Conservation (phyloP, 2,113 vertebrate species). For the Gallinago paraguaiae region DNA sequence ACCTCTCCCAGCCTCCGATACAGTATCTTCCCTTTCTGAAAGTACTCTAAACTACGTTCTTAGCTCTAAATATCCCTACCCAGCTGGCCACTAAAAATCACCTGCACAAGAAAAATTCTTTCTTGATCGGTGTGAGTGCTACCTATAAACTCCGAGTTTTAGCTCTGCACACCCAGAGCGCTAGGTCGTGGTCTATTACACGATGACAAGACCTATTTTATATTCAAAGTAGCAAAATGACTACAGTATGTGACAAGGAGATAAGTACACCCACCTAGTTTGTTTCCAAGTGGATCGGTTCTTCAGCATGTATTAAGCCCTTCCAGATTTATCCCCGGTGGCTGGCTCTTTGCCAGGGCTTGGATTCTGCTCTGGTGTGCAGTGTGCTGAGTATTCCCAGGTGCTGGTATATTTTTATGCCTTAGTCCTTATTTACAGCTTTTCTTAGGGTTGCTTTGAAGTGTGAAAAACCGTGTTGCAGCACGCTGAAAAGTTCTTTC, state of each 20-base stretch:
- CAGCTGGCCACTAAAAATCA: background rate
- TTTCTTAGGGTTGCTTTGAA: conserved; percentile 76
- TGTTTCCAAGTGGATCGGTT: conserved; percentile 57
- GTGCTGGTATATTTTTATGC: conserved; percentile 74
- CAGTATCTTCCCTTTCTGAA: conserved; percentile 1
- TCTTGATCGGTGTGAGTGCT: background rate
- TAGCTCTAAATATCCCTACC: background rate
- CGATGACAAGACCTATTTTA: conserved; percentile 56
- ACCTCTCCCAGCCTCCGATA: background rate
- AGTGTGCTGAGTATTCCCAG: conserved; percentile 77
- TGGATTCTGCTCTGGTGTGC: conserved; percentile 68
- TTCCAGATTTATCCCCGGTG: conserved; percentile 72
- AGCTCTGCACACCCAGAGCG: background rate
- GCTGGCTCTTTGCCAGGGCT: conserved; percentile 72
- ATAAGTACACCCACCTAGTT: conserved; percentile 67
- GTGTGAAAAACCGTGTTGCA: conserved; percentile 68
- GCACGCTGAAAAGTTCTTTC: conserved; percentile 51
- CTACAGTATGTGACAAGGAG: conserved; percentile 61
- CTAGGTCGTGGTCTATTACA: background rate
- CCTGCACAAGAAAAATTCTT: background rate
- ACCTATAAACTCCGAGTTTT: background rate
- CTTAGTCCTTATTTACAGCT: conserved; percentile 77
- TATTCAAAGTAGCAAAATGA: conserved; percentile 58
- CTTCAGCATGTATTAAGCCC: conserved; percentile 65
- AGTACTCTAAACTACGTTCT: background rate